phyloP scores from a whole-genome alignment of 2,113 vertebrate species.

The Ptilonorhynchus violaceus region DNA sequence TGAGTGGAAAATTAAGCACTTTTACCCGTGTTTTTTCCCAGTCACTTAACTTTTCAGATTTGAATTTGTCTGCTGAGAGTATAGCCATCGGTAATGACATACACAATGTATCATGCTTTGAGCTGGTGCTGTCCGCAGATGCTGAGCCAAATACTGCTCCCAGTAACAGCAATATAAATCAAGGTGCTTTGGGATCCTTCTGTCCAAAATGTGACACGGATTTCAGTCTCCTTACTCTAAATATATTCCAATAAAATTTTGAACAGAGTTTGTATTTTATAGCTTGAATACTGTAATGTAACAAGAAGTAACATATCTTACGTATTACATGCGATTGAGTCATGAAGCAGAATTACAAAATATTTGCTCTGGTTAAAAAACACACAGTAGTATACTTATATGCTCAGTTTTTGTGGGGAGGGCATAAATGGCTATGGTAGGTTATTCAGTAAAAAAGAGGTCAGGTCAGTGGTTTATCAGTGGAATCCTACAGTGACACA shows the following conservation, averaged over 20 bases:
- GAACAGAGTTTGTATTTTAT: background rate
- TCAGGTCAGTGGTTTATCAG: background rate
- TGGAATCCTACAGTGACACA: background rate
- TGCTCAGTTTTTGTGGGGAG: accelerated
- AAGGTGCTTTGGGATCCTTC: background rate
- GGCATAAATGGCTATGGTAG: background rate
- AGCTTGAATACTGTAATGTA: background rate
- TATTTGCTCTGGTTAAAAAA: background rate
- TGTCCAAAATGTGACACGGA: background rate
- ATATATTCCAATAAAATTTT: background rate
- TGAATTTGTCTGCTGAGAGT: background rate
- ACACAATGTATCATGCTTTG: background rate
- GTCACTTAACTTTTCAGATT: background rate
- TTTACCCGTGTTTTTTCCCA: background rate
- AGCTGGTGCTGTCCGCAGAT: background rate
- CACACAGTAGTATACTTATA: background rate
- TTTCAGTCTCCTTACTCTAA: background rate
- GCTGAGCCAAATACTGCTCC: background rate
- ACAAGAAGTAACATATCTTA: background rate
- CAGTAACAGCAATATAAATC: background rate
- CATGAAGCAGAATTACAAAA: background rate
- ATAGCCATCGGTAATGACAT: background rate
- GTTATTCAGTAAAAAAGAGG: background rate
- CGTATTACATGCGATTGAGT: background rate
- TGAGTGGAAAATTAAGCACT: background rate